Conservation (phyloP, 2,797 vertebrate species). For the Enteromius radiatus region DNA sequence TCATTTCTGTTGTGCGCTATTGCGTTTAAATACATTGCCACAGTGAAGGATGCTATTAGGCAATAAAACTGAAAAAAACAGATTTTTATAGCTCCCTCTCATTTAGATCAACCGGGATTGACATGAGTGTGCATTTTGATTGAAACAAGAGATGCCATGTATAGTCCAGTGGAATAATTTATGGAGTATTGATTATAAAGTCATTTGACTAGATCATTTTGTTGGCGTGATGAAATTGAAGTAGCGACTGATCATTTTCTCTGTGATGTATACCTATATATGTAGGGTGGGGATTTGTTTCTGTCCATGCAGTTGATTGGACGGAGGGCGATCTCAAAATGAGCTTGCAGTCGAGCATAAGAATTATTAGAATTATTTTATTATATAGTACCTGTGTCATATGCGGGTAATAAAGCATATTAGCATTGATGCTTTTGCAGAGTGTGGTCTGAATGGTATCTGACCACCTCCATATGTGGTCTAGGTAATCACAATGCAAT, state of each 20-base stretch:
- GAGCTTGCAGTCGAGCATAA: neutral
- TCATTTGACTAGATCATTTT: neutral
- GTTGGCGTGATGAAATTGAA: neutral
- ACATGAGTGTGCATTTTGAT: neutral
- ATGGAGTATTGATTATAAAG: constrained; percentile 13
- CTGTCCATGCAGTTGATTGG: neutral
- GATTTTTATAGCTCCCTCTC: neutral
- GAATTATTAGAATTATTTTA: neutral
- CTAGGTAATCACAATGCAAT: constrained; percentile 15
- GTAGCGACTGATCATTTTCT: neutral
- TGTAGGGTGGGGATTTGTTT: neutral
- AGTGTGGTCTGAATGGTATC: neutral
- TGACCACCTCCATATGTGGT: constrained; percentile 7
- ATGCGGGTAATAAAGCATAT: neutral
- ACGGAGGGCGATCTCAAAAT: neutral
- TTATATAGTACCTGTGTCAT: neutral
- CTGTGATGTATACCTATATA: neutral
- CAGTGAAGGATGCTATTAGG: neutral
- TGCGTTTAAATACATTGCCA: neutral
- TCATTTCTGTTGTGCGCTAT: neutral
- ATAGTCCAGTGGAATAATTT: constrained; percentile 16
- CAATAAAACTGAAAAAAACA: neutral
- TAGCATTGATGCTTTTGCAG: neutral
- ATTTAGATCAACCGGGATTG: neutral
- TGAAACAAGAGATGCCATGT: neutral